Evolutionary conservation across 53 echinoderm and acorn worm genomes (phyloP).

Genomic region (Holothuria leucospilota): DNA sequence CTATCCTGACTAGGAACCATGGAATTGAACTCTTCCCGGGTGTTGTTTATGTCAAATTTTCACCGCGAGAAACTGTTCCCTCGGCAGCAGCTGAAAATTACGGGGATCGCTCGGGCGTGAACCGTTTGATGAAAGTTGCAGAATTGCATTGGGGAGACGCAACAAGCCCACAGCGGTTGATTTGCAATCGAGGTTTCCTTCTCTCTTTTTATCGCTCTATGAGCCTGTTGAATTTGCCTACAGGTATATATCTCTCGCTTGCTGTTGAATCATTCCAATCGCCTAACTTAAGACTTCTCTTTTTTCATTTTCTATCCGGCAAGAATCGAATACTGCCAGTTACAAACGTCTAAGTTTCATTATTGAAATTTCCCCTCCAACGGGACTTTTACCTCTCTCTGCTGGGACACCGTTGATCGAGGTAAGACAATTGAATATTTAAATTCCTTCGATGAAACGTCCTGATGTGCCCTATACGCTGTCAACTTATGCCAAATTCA

Average conservation of each 20-base stretch:
- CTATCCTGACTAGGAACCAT: slow-evolving; percentile 28
- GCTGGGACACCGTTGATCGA: slow-evolving; percentile 21
- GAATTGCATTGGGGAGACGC: slow-evolving; percentile 35
- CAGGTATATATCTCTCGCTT: slow-evolving; percentile 19
- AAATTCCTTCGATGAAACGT: slow-evolving; percentile 24
- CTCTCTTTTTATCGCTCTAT: background rate
- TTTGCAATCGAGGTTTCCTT: slow-evolving; percentile 17
- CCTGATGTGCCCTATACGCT: slow-evolving; percentile 18
- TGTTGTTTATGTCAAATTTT: slow-evolving; percentile 46
- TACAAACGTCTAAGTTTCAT: no score
- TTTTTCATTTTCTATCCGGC: background rate
- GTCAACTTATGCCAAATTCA: slow-evolving; percentile 46
- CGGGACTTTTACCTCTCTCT: slow-evolving; percentile 27
- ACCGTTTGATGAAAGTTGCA: slow-evolving; percentile 48
- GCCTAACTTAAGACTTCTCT: background rate
- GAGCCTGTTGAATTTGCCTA: slow-evolving; percentile 50
- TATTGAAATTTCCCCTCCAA: slow-evolving; percentile 23
- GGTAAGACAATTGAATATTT: slow-evolving; percentile 37
- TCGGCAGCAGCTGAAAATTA: slow-evolving; percentile 52
- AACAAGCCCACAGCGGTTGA: slow-evolving; percentile 43
- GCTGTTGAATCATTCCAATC: slow-evolving; percentile 38
- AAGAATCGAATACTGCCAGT: no score
- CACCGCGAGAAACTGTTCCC: slow-evolving; percentile 49
- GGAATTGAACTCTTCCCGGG: slow-evolving; percentile 47
- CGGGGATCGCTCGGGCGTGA: slow-evolving; percentile 46